Evolutionary conservation across 2,888 invertebrate genomes (phyloP), one percentile per base, ranked within the genome.

Genomic region (Drosophila greeni): DNA sequence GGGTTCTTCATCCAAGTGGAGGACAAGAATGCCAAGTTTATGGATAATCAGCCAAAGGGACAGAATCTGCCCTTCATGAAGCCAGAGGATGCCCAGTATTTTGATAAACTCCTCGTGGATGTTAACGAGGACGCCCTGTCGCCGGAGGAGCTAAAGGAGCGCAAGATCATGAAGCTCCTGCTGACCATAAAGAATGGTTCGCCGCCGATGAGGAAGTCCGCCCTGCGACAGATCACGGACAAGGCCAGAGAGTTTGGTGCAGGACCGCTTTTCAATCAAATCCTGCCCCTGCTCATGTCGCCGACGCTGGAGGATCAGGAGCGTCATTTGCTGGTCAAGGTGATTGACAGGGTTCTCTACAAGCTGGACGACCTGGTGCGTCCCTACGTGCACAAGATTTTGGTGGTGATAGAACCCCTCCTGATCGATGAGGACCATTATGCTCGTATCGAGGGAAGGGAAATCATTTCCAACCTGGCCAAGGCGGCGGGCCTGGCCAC

Each of bases 381-480:
- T 70, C 99, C 99, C 0, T 99, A 99, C 86, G 99, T 99, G 0
- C 99, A 99, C 90, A 99, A 99, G 92, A 99, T 99, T 87, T 92
- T 99, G 71, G 99, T 99, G 16, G 99, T 99, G 5, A 99, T 99
- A 87, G 99, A 99, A 90, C 99, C 99, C 0, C 90, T 99, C 70
- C 91, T 99, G 39, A 99, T 99, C 87, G 99, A 99, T 88, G 99
- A 99, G 91, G 99, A 99, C 89, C 99, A 99, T 90, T 99, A 99
- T 88, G 99, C 99, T 26, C 95, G 99, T 87, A 99, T 99, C 9
- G 99, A 99, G 89, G 99, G 99, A 75, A 92, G 99, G 85, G 99
- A 99, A 90, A 99, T 99, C 80, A 99, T 99, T 86, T 98, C 98
- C 0, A 99, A 99, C 90, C 91, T 99, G 86, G 99, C 99, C 0